Evolutionary conservation across 2,113 vertebrate species (phyloP), one percentile per base, ranked within the genome.

Genomic region (Zeus faber): DNA sequence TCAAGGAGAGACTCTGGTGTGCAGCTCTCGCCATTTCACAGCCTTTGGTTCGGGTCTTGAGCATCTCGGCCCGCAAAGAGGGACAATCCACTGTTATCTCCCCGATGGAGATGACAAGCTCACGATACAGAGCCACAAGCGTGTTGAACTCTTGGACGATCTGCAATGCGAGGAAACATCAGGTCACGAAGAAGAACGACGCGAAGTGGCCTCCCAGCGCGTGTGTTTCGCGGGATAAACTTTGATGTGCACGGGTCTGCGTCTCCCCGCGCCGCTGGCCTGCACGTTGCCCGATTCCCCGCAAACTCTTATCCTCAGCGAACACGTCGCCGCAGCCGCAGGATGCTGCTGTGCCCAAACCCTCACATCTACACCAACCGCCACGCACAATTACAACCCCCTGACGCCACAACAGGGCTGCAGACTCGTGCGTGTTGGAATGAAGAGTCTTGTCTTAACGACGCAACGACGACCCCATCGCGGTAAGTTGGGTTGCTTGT

Each of bases 71-170:
- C 18, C 93, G 90, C 26, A 98, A 85, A 43, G 93, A 90, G 0
- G 91, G 94, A 72, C 92, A 95, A 67, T 92, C 94, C 56, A 91
- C 85, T 0, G 95, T 93, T 76, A 96, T 89, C 50, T 99, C 96
- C 35, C 96, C 96, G 39, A 98, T 95, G 57, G 95, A 99, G 89
- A 99, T 99, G 29, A 99, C 96, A 83, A 98, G 79, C 57, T 99
- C 96, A 58, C 96, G 93, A 66, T 93, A 99, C 14, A 97, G 89
- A 77, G 96, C 96, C 88, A 99, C 96, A 70, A 97, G 93, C 3
- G 94, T 98, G 74, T 99, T 98, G 88, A 99, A 98, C 65, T 99
- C 96, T 83, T 98, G 95, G 72, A 99, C 96, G 74, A 98, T 93
- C 96, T 98, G 88, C 56, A 86, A 89, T 67, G 82, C 59, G 82